phyloP scores from a whole-genome alignment of 2,888 invertebrate genomes.

The Drosophila hamatofila region DNA sequence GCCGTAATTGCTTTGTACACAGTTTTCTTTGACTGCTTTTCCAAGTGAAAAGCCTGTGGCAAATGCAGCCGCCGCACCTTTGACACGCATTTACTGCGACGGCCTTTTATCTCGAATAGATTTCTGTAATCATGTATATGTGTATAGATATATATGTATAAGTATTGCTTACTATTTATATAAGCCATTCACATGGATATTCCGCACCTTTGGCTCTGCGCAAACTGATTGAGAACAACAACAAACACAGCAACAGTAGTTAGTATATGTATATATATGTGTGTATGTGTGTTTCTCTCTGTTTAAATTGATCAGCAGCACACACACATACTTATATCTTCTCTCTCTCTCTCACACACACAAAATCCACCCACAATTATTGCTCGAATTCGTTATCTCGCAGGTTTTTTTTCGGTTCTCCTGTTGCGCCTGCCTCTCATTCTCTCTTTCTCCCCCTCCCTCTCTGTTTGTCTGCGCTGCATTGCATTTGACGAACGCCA shows the following conservation, averaged over 20 bases:
- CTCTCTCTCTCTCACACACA: not conserved
- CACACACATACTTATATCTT: not conserved
- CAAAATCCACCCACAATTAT: constrained; percentile 37
- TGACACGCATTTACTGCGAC: constrained; percentile 4
- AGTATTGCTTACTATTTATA: constrained; percentile 16
- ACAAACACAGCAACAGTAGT: constrained; percentile 6
- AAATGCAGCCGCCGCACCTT: constrained; percentile 1
- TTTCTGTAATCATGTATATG: not conserved
- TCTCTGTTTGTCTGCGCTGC: constrained; percentile 17
- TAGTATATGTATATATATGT: not conserved
- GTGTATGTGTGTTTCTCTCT: constrained; percentile 17
- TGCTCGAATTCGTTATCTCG: constrained; percentile 51
- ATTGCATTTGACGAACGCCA: constrained; percentile 51
- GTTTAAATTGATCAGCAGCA: constrained; percentile 39
- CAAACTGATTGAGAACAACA: constrained; percentile 25
- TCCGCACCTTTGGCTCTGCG: constrained; percentile 22
- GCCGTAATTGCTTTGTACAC: not conserved
- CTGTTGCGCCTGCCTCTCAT: constrained; percentile 7
- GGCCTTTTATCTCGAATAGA: constrained; percentile 14
- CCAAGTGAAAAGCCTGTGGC: constrained; percentile 12
- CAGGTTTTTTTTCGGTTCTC: constrained; percentile 26
- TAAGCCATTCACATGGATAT: constrained; percentile 25
- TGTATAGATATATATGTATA: not conserved
- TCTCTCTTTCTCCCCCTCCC: constrained; percentile 3
- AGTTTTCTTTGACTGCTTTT: constrained; percentile 3